Conservation (phyloP, 2,797 vertebrate species). For the Menidia menidia region DNA sequence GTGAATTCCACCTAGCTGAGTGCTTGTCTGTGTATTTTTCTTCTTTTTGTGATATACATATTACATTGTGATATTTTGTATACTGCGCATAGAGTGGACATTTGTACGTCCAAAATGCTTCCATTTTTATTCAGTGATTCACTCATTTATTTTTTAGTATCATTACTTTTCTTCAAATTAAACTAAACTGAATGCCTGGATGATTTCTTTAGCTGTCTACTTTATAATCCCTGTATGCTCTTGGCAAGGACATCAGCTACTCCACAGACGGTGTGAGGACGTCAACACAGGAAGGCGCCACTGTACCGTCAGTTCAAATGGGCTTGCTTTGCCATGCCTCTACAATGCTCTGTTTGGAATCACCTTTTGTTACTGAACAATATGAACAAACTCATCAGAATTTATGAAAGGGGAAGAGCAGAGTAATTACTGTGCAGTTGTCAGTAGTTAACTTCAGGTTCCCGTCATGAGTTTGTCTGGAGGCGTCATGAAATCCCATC, state of each 20-base stretch:
- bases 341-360: neutral
- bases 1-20: conserved; percentile 68
- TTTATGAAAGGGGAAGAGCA: neutral
- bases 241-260: neutral
- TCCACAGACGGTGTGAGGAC: neutral
- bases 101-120: conserved; percentile 56
- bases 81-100: conserved; percentile 70
- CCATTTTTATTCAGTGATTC: conserved; percentile 27
- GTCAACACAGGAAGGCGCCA: conserved; percentile 51
- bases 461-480: neutral
- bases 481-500: neutral
- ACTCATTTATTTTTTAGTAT: conserved; percentile 56
- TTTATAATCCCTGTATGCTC: neutral
- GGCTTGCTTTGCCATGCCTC: neutral
- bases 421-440: neutral
- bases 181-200: conserved; percentile 80
- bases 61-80: conserved; percentile 83
- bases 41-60: conserved; percentile 82
- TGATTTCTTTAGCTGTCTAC: conserved; percentile 15
- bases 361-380: too few relatives aligned
- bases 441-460: neutral
- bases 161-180: conserved; percentile 66
- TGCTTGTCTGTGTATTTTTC: conserved; percentile 70
- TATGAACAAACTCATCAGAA: neutral
- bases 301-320: neutral